Evolutionary conservation across 1,140 invertebrate species (phyloP), one percentile per base, ranked within the genome.

Genomic region (Trichonephila inaurata): DNA sequence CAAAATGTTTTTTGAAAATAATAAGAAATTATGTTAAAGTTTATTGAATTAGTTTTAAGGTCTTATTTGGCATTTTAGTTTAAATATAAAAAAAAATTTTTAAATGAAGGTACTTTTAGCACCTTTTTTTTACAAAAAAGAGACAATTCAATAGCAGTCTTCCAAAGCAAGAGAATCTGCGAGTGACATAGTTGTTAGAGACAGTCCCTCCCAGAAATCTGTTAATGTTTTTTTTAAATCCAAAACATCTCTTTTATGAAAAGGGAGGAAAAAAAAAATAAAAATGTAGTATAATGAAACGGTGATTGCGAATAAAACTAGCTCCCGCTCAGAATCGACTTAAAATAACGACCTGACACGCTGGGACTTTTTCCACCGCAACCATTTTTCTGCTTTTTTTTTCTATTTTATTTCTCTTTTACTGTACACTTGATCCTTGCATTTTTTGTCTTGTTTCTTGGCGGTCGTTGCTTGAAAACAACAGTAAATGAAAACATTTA

Each of bases 271-370:
- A 7, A 66, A 12, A 10, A 24, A 2, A 69, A 69, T 21, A 69
- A 69, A 24, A 69, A 69, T 69, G 66, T 28, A n/a, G 66, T 69
- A 69, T 69, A 69, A 69, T 69, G 66, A 69, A 69, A 69, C 66
- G 66, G n/a, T 69, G 66, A 69, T 69, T 69, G 66, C 66, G n/a
- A n/a, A n/a, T n/a, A n/a, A n/a, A 24, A 69, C 66, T 24, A 69
- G 66, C 66, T 69, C 66, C 12, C 64, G 6, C 66, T 2, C 66
- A 14, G n/a, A 51, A 51, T 51, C 66, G n/a, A 24, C 66, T 69
- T 69, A 69, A 69, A 69, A 69, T 69, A 69, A 69, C 66, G n/a
- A 69, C 24, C 66, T 24, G 66, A 51, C 7, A 51, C 51, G 51
- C 51, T 51, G 51, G 51, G 51, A 51, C 51, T 51, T 51, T 51